Evolutionary conservation across 2,888 invertebrate species (phyloP), one percentile per base, ranked within the genome.

Genomic region (Andrena praecox): DNA sequence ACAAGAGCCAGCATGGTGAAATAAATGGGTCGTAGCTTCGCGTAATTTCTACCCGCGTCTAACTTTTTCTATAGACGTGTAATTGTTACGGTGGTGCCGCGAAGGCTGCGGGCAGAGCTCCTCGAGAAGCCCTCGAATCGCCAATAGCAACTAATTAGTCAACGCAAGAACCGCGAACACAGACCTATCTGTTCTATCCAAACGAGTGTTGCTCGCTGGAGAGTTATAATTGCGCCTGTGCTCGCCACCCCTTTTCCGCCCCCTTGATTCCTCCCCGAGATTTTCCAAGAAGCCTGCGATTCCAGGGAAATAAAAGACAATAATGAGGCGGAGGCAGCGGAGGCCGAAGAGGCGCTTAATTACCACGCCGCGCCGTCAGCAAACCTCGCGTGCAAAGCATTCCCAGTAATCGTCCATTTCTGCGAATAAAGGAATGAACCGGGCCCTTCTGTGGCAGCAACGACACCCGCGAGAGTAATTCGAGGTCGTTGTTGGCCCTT

Each of bases 321-420:
- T 56, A 70, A 63, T 29, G 78, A 74, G 10, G 24, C 6, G 50
- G 27, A 16, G 31, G 63, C 71, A 74, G 64, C 69, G 67, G 56
- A 50, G 78, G 64, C 69, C 68, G 62, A 52, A 10, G 31, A 56
- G 62, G 8, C 63, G 68, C 60, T 88, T 88, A 88, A 86, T 87
- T 88, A 86, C 74, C 56, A 64, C 76, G 20, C 74, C 56, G 62
- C 76, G 20, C 64, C 27, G 86, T 88, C 86, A 77, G 86, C 88
- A 59, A 69, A 68, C 56, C 60, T 67, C 54, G 60, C 24, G 29
- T 64, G 76, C 29, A 52, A 70, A 72, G 72, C 69, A 77, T 83
- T 74, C 74, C 20, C 68, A 62, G 78, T 86, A 85, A 86, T 86
- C 75, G 86, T 33, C 84, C 63, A 88, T 86, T 80, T 64, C 69